phyloP scores from a whole-genome alignment of 2,113 vertebrate species.

The Gambusia holbrooki region DNA sequence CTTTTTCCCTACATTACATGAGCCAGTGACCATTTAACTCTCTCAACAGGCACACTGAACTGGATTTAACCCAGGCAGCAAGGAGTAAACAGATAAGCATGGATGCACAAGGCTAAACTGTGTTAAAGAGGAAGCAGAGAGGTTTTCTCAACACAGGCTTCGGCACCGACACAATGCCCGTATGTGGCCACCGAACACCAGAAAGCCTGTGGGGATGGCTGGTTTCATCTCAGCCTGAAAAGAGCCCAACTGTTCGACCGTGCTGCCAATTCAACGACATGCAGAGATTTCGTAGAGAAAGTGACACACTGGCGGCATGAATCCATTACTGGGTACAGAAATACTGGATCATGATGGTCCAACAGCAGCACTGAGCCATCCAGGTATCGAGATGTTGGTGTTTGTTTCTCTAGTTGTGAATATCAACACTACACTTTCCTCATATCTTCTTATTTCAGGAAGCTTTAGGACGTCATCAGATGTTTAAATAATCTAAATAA shows the following conservation, averaged over 20 bases:
- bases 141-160: slow-evolving; percentile 18
- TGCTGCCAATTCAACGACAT: slow-evolving; percentile 14
- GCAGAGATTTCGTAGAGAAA: slow-evolving; percentile 13
- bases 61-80: slow-evolving; percentile 48
- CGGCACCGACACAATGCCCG: slow-evolving; percentile 20
- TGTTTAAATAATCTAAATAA: neutral
- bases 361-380: neutral
- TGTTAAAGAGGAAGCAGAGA: slow-evolving; percentile 19
- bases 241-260: slow-evolving; percentile 6
- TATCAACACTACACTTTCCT: neutral
- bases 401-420: neutral
- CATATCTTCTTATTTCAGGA: neutral
- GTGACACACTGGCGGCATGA: neutral
- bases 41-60: slow-evolving; percentile 37
- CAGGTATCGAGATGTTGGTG: slow-evolving; percentile 3
- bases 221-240: slow-evolving; percentile 19
- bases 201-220: neutral
- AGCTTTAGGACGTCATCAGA: neutral
- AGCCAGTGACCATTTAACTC: slow-evolving; percentile 39
- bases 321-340: neutral
- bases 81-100: slow-evolving; percentile 30
- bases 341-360: slow-evolving; percentile 4
- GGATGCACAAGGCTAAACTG: slow-evolving; percentile 39
- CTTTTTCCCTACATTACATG: slow-evolving; percentile 37
- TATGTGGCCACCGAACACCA: slow-evolving; percentile 9